Percentiles rank a stretch among this genome's conserved stretches.
Conservation (phyloP, 2,888 invertebrate genomes). For the Lepidochrysops patricia region DNA sequence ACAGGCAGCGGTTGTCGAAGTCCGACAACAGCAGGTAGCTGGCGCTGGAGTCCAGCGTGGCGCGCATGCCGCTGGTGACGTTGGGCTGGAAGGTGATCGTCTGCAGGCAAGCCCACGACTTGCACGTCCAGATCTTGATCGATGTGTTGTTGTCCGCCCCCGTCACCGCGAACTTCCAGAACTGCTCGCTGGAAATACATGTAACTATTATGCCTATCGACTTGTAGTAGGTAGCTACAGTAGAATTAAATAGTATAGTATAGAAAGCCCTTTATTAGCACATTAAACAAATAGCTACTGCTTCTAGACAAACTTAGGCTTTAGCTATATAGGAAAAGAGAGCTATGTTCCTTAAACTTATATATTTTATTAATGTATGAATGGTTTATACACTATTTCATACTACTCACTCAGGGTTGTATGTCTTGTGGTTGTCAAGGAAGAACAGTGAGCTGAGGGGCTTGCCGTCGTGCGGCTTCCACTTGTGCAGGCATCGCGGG, state of each 20-base stretch:
- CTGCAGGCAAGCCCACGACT: slow-evolving; percentile 95
- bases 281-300: too few relatives aligned
- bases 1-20: slow-evolving; percentile 87
- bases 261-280: too few relatives aligned
- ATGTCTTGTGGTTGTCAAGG: slow-evolving; percentile 91
- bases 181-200: slow-evolving; percentile 63
- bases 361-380: too few relatives aligned
- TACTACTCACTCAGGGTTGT: slow-evolving; percentile 80
- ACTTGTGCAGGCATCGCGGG: slow-evolving; percentile 90
- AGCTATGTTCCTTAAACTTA: too few relatives aligned
- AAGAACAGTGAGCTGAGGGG: slow-evolving; percentile 93
- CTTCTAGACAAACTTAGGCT: too few relatives aligned
- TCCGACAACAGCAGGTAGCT: slow-evolving; percentile 92
- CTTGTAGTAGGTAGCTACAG: too few relatives aligned
- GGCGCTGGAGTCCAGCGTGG: slow-evolving; percentile 88
- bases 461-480: slow-evolving; percentile 93
- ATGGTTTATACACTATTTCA: too few relatives aligned
- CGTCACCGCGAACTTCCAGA: slow-evolving; percentile 97
- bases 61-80: slow-evolving; percentile 75
- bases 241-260: background rate
- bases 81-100: slow-evolving; percentile 80
- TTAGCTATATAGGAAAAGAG: too few relatives aligned
- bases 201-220: too few relatives aligned
- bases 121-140: slow-evolving; percentile 95
- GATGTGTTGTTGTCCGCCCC: slow-evolving; percentile 92